Base-by-base conservation (phyloP, 2,113 vertebrate species). In the Mormoops blainvillei region DNA sequence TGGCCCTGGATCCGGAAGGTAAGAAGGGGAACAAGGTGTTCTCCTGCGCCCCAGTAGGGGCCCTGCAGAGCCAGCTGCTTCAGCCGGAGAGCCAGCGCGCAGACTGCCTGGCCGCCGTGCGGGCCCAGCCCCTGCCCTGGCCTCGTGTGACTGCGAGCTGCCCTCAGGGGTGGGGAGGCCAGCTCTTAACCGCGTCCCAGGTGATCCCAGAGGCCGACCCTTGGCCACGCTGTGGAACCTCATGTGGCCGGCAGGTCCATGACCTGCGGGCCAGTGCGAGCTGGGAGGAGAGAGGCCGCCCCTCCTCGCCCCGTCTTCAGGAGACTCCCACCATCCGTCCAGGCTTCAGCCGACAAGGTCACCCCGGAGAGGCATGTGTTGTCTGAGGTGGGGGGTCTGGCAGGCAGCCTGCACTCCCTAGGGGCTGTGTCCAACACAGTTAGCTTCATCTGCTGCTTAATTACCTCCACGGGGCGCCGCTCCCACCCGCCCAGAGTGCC, bases 391-490 rank as follows among this genome's bases (percentile, higher is more conserved):
- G 38, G 68, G 85, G 5, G 48, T 97, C 41, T 84, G 73, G 92
- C 95, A 94, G 87, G 81, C 5, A 81, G 85, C 95, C 97, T 97
- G 12, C 26, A 50, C 76, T 98, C 98, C 98, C 94, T 95, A 70
- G 98, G 98, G 98, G 89, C 94, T 89, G 26, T 98, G 98, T 99
- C 98, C 98, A 97, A 97, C 97, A 98, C 20, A 24, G 98, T 99
- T 98, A 98, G 97, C 95, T 98, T 98, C 97, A 96, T 97, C 98
- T 98, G 97, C 94, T 88, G 81, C 76, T 98, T 99, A 98, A 98
- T 98, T 98, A 97, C 95, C 94, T 97, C 97, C 96, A 7, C 86
- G 96, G 97, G 97, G 93, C 91, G 68, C 94, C 76, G 80, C 43
- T 89, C 85, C 78, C 76, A 85, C 96, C 90, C 76, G 91, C 86